Conservation (phyloP, 2,113 vertebrate genomes). For the Pedionomus torquatus region DNA sequence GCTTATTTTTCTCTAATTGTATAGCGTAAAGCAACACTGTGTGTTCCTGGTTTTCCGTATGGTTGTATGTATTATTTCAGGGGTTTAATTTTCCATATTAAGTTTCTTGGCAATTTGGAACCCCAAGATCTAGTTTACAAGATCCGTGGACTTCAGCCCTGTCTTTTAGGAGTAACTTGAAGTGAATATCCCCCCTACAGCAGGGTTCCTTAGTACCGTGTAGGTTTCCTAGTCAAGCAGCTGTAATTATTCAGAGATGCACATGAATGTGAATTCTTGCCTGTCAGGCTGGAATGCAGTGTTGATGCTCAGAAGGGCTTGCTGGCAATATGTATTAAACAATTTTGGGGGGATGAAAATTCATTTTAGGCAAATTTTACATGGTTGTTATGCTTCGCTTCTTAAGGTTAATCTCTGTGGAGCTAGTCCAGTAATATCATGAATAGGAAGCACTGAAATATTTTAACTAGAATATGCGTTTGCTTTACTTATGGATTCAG, state of each 20-base stretch:
- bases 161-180: neutral
- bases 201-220: neutral
- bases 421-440: conserved; percentile 3
- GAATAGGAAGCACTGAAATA: conserved; percentile 46
- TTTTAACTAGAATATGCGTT: conserved; percentile 12
- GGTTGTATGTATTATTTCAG: neutral
- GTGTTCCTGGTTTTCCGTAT: neutral
- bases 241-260: conserved; percentile 65
- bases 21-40: neutral
- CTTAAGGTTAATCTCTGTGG: conserved; percentile 42
- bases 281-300: conserved; percentile 45
- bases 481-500: conserved; percentile 14
- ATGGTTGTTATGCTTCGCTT: neutral
- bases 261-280: conserved; percentile 55
- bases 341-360: conserved; percentile 37
- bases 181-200: neutral
- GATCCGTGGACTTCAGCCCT: neutral
- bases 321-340: conserved; percentile 37
- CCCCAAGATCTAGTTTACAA: neutral
- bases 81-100: neutral
- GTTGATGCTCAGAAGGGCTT: conserved; percentile 36
- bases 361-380: conserved; percentile 39
- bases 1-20: neutral
- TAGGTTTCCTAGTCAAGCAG: conserved; percentile 21
- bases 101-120: neutral